Evolutionary conservation across 2,113 vertebrate species (phyloP).

Genomic region (Ochotona curzoniae): DNA sequence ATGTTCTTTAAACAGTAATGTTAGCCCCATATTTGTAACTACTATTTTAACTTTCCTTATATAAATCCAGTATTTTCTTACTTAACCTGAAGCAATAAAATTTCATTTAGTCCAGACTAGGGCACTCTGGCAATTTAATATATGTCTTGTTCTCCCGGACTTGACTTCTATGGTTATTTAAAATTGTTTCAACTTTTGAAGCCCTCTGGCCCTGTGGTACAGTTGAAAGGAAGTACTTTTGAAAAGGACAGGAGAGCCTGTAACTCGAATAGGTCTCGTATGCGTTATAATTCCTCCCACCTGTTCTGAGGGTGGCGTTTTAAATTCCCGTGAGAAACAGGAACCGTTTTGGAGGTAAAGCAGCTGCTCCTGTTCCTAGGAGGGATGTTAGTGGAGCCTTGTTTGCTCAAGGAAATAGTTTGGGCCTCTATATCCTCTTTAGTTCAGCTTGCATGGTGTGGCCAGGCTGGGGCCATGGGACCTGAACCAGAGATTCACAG

Average conservation of each 20-base stretch:
- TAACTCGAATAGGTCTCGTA: neutral
- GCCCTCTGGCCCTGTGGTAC: neutral
- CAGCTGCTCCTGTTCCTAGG: neutral
- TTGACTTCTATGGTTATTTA: constrained; percentile 28
- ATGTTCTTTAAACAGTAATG: constrained; percentile 35
- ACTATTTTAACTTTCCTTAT: constrained; percentile 44
- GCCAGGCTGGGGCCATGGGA: fast-evolving
- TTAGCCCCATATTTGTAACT: constrained; percentile 28
- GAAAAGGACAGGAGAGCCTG: neutral
- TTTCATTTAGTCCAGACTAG: constrained; percentile 42
- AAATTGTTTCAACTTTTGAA: constrained; percentile 35
- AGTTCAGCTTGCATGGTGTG: neutral
- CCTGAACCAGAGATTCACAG: neutral
- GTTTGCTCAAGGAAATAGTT: neutral
- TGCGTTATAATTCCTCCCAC: constrained; percentile 1
- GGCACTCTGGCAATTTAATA: constrained; percentile 13
- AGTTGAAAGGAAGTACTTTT: constrained; percentile 30
- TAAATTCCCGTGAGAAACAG: neutral
- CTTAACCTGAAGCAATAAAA: constrained; percentile 19
- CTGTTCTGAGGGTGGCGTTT: neutral
- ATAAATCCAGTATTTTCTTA: constrained; percentile 45
- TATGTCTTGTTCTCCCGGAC: neutral
- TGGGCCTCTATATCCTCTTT: neutral
- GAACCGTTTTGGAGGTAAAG: neutral
- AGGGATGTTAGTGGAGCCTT: neutral